A percentile compares a stretch with the other conserved stretches of the same genome.
Conservation (phyloP, 2,797 vertebrate species). For the Crossoptilon crossoptilon region DNA sequence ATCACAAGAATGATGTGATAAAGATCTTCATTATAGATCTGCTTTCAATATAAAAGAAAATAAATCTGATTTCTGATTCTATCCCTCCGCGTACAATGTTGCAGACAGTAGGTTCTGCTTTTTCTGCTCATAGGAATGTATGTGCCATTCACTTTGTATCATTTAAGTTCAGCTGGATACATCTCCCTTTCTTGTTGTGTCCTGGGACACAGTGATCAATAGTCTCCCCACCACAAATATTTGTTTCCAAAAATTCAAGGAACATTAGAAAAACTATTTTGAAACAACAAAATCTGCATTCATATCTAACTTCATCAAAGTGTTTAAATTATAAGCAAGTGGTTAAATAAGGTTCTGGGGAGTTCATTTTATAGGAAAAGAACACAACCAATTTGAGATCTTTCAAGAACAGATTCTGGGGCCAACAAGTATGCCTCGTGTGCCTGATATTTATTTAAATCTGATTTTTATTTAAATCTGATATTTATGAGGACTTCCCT, state of each 20-base stretch:
- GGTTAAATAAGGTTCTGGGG: background rate
- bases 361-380: background rate
- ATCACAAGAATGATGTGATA: background rate
- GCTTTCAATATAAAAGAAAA: background rate
- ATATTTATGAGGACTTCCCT: background rate
- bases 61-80: background rate
- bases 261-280: background rate
- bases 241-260: background rate
- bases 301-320: background rate
- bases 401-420: background rate
- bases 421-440: background rate
- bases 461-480: background rate
- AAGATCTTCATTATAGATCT: background rate
- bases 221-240: background rate
- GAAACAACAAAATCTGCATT: background rate
- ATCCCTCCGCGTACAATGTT: background rate
- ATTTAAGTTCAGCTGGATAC: background rate
- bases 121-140: background rate
- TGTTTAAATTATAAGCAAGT: background rate
- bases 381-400: background rate
- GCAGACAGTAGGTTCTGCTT: background rate
- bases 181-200: background rate
- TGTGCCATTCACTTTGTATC: background rate
- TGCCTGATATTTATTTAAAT: background rate
- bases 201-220: background rate